Evolutionary conservation across 2,797 vertebrate species (phyloP).

Genomic region (Pseudochaenichthys georgianus): DNA sequence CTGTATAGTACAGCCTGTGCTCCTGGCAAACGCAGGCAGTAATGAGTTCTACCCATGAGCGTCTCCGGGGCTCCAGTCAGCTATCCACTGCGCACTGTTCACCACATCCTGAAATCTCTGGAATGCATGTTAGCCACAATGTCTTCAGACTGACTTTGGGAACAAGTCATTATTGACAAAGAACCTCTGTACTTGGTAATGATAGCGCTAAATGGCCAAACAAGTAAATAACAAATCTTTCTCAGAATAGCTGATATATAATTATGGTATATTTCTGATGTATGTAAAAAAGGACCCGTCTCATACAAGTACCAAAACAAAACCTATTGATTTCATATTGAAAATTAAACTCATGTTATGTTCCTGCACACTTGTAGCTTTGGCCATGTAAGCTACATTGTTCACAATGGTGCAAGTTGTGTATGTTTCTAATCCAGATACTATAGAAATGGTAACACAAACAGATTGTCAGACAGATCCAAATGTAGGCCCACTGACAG

Average conservation of each 20-base stretch:
- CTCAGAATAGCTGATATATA: slow-evolving; percentile 16
- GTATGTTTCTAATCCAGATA: not conserved
- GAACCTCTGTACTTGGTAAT: slow-evolving; percentile 68
- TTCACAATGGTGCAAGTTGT: not conserved
- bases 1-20: slow-evolving; percentile 69
- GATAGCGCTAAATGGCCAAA: slow-evolving; percentile 43
- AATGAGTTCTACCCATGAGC: slow-evolving; percentile 69
- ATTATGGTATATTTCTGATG: no score
- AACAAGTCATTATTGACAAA: slow-evolving; percentile 75
- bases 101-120: slow-evolving; percentile 85
- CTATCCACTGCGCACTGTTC: slow-evolving; percentile 62
- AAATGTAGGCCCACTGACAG: not conserved
- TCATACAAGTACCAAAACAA: slow-evolving; percentile 7
- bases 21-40: slow-evolving; percentile 73
- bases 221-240: slow-evolving; percentile 45
- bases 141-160: slow-evolving; percentile 68
- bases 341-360: not conserved
- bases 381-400: not conserved
- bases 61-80: slow-evolving; percentile 63
- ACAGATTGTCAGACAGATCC: not conserved
- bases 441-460: slow-evolving; percentile 2
- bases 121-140: slow-evolving; percentile 76
- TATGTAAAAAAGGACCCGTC: not conserved
- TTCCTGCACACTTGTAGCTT: slow-evolving; percentile 23
- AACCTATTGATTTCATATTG: not conserved